phyloP scores from a whole-genome alignment of 2,797 vertebrate species.

The Discoglossus pictus region DNA sequence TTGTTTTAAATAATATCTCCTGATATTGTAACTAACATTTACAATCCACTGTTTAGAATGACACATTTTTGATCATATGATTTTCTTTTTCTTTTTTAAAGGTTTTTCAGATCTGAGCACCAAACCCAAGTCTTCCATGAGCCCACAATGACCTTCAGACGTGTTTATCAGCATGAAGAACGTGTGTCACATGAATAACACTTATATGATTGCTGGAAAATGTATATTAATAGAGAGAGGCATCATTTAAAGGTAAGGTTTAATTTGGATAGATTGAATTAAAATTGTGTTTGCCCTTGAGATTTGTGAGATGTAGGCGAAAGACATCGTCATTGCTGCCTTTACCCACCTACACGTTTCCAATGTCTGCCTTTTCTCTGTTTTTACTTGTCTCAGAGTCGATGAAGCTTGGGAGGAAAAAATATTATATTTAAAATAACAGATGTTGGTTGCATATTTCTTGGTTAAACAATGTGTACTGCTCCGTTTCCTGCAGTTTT shows the following conservation, averaged over 20 bases:
- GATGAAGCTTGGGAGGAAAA: too few relatives aligned
- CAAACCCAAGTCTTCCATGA: constrained; percentile 45
- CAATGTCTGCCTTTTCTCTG: not conserved
- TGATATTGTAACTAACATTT: too few relatives aligned
- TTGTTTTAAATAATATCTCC: too few relatives aligned
- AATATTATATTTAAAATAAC: constrained; percentile 52
- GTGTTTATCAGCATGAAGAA: constrained; percentile 38
- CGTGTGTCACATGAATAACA: constrained; percentile 40
- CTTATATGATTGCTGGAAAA: constrained; percentile 38
- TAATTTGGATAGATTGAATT: not conserved
- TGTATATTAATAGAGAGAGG: constrained; percentile 50
- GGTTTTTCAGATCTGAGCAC: constrained; percentile 19
- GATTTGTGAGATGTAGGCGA: not conserved
- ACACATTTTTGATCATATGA: too few relatives aligned
- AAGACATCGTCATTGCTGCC: not conserved
- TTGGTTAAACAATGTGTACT: too few relatives aligned
- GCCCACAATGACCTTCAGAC: constrained; percentile 36
- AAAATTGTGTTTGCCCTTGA: not conserved
- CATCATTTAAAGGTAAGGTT: constrained; percentile 48
- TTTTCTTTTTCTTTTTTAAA: constrained; percentile 11
- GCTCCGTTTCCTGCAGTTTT: too few relatives aligned
- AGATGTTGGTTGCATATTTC: too few relatives aligned
- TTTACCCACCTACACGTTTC: not conserved
- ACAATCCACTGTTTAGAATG: too few relatives aligned
- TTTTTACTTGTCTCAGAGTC: too few relatives aligned